Evolutionary conservation across 2,888 invertebrate species (phyloP).

Genomic region (Parapristionchus giblindavisi): DNA sequence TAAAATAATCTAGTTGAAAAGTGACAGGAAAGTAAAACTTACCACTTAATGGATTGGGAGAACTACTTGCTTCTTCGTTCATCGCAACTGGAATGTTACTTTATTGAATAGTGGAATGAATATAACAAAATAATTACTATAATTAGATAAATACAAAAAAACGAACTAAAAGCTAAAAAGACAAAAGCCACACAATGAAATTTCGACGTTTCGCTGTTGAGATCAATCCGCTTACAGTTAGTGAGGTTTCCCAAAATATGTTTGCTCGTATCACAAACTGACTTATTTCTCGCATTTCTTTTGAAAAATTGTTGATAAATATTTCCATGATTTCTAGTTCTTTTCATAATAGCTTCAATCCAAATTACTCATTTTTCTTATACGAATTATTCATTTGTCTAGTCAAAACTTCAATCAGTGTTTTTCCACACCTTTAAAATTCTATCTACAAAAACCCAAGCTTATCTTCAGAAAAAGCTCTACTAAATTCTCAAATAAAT

Average conservation of each 20-base stretch:
- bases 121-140: background rate
- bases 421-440: no score
- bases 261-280: no score
- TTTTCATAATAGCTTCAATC: no score
- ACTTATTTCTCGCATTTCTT: background rate
- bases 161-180: background rate
- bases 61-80: conserved; percentile 11
- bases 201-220: background rate
- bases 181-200: background rate
- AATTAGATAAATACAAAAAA: background rate
- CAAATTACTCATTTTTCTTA: no score
- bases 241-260: no score
- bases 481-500: no score
- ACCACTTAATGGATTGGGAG: conserved; percentile 29
- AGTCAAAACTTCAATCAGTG: no score
- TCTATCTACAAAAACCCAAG: no score
- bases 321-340: no score
- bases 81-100: background rate
- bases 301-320: background rate
- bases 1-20: background rate
- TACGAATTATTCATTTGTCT: no score
- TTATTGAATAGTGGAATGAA: background rate
- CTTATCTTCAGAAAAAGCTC: no score
- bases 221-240: no score
- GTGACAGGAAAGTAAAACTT: background rate